Evolutionary conservation across 2,888 invertebrate genomes (phyloP).

Genomic region (Dolichopus griseipennis): DNA sequence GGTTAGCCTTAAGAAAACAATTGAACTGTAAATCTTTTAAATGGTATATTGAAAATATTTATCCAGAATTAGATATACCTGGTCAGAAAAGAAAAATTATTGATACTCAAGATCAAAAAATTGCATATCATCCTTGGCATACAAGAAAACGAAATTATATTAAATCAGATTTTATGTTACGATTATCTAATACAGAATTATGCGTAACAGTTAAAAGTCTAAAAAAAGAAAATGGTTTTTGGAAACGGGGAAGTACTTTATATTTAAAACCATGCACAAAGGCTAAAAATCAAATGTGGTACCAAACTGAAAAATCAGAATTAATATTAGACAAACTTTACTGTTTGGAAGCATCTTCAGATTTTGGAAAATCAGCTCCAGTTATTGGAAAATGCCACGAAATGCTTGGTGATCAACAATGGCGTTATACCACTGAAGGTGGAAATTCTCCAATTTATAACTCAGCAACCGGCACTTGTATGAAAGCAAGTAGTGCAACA

Average conservation of each 20-base stretch:
- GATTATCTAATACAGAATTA: constrained; percentile 59
- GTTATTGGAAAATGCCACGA: constrained; percentile 86
- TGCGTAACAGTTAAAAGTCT: constrained; percentile 74
- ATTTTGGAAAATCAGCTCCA: constrained; percentile 50
- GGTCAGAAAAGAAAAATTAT: constrained; percentile 49
- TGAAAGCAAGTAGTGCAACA: constrained; percentile 49
- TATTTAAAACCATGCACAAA: constrained; percentile 61
- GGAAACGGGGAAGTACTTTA: constrained; percentile 62
- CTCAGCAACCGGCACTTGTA: constrained; percentile 75
- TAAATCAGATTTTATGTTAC: constrained; percentile 58
- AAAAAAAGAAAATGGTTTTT: constrained; percentile 46
- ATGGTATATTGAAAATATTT: constrained; percentile 91
- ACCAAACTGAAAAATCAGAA: constrained; percentile 73
- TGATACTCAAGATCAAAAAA: constrained; percentile 26
- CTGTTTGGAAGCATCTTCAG: constrained; percentile 67
- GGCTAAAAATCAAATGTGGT: constrained; percentile 60
- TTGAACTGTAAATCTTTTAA: constrained; percentile 76
- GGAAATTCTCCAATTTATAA: constrained; percentile 71
- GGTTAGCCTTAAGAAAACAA: constrained; percentile 59
- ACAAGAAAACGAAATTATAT: constrained; percentile 67
- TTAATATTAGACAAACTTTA: constrained; percentile 72
- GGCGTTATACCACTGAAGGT: constrained; percentile 74
- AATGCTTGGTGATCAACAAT: constrained; percentile 84
- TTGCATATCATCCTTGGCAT: constrained; percentile 72
- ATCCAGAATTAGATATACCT: constrained; percentile 76